Evolutionary conservation across 1,140 invertebrate genomes (phyloP).

Genomic region (Nomia melanderi): DNA sequence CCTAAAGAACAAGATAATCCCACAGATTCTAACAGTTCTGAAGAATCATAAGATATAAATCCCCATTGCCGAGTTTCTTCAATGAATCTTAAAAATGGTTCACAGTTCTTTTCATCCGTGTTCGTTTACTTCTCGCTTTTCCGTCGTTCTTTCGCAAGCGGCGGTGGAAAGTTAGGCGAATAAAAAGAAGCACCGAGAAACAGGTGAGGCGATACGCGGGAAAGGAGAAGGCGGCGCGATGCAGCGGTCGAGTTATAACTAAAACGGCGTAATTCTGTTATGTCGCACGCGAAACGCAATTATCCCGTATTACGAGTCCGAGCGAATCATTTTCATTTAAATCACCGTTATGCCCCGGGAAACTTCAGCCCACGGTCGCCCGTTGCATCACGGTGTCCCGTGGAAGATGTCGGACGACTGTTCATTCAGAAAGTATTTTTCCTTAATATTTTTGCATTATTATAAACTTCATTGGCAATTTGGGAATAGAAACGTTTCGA

Average conservation of each 20-base stretch:
- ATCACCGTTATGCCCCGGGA: slow-evolving; percentile 19
- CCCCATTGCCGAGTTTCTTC: no score
- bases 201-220: neutral
- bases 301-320: slow-evolving; percentile 36
- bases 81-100: no score
- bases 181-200: neutral
- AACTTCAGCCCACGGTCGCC: slow-evolving; percentile 26
- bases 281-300: slow-evolving; percentile 28
- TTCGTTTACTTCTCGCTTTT: neutral
- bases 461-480: no score
- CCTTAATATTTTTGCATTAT: no score
- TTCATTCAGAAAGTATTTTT: no score
- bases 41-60: no score
- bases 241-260: slow-evolving; percentile 18
- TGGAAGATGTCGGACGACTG: slow-evolving; percentile 1
- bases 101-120: no score
- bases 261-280: slow-evolving; percentile 37
- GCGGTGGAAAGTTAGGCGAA: neutral
- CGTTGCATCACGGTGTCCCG: slow-evolving; percentile 22
- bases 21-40: no score
- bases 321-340: slow-evolving; percentile 43
- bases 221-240: slow-evolving; percentile 1
- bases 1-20: no score
- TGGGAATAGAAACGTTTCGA: no score
- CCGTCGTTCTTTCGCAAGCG: neutral